These are phyloP conservation scores for Dryobotodes eremita DNA, from an alignment of 2,888 invertebrate species.

Conservation along the genomic window DNA sequence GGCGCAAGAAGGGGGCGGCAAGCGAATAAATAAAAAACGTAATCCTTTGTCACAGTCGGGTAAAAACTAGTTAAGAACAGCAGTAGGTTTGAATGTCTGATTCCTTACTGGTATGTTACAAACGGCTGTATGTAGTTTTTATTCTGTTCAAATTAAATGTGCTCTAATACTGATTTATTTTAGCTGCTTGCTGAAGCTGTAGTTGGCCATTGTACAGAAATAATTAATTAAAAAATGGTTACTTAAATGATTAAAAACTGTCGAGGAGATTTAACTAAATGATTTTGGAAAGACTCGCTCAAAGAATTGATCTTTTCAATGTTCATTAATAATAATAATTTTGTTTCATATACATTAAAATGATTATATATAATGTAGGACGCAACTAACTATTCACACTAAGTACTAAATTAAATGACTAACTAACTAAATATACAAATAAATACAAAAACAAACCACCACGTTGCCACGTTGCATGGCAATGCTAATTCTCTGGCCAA, in stretches of 20 bases:
- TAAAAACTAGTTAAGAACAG: neutral
- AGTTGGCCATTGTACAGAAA: neutral
- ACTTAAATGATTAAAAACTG: neutral
- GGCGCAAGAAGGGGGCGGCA: slow-evolving; percentile 14
- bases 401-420: no score
- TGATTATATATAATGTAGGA: no score
- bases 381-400: no score
- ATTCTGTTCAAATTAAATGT: neutral
- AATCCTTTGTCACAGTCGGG: neutral
- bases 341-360: no score
- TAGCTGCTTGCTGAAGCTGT: neutral
- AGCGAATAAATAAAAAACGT: neutral
- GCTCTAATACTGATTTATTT: neutral
- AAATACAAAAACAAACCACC: no score
- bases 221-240: neutral
- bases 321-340: neutral
- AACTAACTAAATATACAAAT: no score
- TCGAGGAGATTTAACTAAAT: neutral
- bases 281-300: neutral
- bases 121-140: neutral
- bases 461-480: no score
- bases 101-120: neutral
- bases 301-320: neutral
- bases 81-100: neutral
- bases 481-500: no score